A percentile compares a stretch with the other conserved stretches of the same genome.
Evolutionary conservation across 1,140 invertebrate genomes (phyloP).

Genomic region (Brachionus calyciflorus): DNA sequence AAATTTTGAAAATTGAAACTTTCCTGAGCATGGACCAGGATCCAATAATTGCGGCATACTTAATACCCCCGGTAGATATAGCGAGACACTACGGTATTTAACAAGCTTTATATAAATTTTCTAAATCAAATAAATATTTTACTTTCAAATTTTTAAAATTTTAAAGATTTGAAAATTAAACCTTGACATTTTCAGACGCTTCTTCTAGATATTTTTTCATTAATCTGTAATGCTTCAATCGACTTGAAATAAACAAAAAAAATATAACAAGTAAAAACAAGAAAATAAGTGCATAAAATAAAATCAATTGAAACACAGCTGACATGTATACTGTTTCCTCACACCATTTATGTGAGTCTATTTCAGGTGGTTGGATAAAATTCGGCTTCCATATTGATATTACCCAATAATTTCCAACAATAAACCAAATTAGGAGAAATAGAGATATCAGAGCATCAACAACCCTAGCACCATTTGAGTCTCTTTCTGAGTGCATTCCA

Average conservation of each 20-base stretch:
- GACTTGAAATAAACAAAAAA: constrained; percentile 54
- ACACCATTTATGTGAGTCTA: constrained; percentile 55
- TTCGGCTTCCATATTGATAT: constrained; percentile 53
- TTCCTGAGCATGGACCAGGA: too few relatives aligned
- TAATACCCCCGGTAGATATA: too few relatives aligned
- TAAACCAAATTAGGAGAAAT: constrained; percentile 62
- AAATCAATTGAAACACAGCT: constrained; percentile 66
- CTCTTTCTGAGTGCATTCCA: neutral
- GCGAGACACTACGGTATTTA: too few relatives aligned
- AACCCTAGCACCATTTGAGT: constrained; percentile 53
- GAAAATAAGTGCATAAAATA: constrained; percentile 67
- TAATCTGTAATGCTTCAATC: constrained; percentile 24
- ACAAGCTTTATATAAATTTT: too few relatives aligned
- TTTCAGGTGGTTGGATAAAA: constrained; percentile 64
- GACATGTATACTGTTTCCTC: constrained; percentile 50
- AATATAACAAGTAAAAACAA: constrained; percentile 65
- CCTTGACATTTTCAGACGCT: neutral
- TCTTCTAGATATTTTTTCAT: neutral
- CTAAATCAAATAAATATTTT: too few relatives aligned
- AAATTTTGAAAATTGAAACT: too few relatives aligned
- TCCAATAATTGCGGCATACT: too few relatives aligned
- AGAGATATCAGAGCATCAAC: constrained; percentile 65
- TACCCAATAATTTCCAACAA: constrained; percentile 69
- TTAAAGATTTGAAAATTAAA: too few relatives aligned
- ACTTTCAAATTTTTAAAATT: neutral